Evolutionary conservation across 1,140 invertebrate genomes (phyloP), one percentile per base, ranked within the genome.

Genomic region (Rhopalosiphum padi): DNA sequence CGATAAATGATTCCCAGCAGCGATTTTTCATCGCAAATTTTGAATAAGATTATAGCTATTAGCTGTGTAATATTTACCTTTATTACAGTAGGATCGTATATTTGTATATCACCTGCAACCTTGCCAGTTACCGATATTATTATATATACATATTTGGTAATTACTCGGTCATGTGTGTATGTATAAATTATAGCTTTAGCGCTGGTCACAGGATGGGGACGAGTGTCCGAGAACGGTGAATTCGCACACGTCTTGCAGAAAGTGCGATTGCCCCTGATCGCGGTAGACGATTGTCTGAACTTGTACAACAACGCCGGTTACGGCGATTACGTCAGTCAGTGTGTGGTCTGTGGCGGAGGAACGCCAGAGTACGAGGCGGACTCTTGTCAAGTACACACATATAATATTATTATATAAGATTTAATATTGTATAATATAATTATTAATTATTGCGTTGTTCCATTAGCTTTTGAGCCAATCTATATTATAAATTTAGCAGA

Each of bases 121-220:
- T 51, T 21, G 11, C 11, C 41, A 41, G 41, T 41, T 41, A 3
- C 2, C 48, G 48, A 51, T 51, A 51, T 51, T 51, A 51, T 51
- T 51, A 18, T 4, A 18, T 4, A 18, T 51, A 51, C 48, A 18
- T 18, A 2, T 51, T 51, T 21, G 48, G 2, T 51, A 51, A 51
- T 51, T 51, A 83, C 37, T 8, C 22, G 60, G 60, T 35, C 30
- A 5, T n/a, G 4, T 77, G 4, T 77, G 30, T 60, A 7, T 7
- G 11, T 46, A 51, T 35, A 6, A 18, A 18, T 5, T 48, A 23
- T 83, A 94, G 94, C 93, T 41, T 90, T 85, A 23, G 95, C 94
- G 11, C 94, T 94, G 0, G 95, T 96, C 11, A 94, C 95, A 7
- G 96, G 96, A 9, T 96, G 96, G 96, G 96, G 96, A 46, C 94